phyloP scores from a whole-genome alignment of 1,140 invertebrate genomes.

The Portunus trituberculatus region DNA sequence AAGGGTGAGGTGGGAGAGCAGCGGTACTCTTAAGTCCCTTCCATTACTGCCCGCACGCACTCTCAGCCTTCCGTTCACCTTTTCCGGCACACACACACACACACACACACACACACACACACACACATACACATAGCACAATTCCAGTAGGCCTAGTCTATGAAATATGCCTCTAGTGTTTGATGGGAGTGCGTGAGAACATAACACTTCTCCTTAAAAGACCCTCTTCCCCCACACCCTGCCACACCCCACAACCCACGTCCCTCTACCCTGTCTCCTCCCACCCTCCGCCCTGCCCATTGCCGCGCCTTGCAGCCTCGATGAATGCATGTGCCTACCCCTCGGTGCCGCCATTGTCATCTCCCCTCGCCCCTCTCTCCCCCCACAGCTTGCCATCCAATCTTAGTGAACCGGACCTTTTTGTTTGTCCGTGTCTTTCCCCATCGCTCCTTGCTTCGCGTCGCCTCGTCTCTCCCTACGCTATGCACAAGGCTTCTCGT shows the following conservation, averaged over 20 bases:
- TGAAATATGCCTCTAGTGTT: neutral
- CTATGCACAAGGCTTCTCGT: neutral
- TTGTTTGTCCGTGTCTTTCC: slow-evolving; percentile 26
- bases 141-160: neutral
- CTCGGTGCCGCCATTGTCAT: slow-evolving; percentile 35
- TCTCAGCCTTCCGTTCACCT: neutral
- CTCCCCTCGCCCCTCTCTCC: neutral
- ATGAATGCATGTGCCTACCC: slow-evolving; percentile 63
- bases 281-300: slow-evolving; percentile 57
- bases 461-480: too few relatives aligned
- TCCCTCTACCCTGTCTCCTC: neutral
- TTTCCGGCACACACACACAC: neutral
- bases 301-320: slow-evolving; percentile 58
- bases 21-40: neutral
- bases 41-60: neutral
- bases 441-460: too few relatives aligned
- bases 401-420: slow-evolving; percentile 1
- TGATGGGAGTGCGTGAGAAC: slow-evolving; percentile 28
- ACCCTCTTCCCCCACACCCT: neutral
- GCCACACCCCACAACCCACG: neutral
- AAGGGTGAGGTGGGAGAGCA: neutral
- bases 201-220: neutral
- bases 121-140: neutral
- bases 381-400: neutral
- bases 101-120: slow-evolving; percentile 9